Conservation (phyloP, 2,888 invertebrate species). For the Xylota sylvarum region DNA sequence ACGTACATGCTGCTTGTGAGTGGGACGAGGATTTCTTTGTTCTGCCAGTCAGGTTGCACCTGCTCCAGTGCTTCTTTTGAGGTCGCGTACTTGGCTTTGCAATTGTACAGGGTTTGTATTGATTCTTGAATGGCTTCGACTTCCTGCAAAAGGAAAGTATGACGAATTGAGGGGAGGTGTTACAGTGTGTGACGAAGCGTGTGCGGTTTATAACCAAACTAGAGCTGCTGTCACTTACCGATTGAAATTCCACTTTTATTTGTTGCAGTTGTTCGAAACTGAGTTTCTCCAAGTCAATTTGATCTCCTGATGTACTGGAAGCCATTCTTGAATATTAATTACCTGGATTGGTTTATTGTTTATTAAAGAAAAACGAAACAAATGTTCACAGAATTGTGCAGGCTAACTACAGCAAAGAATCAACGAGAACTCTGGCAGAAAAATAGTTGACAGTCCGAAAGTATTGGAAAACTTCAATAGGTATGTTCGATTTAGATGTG, state of each 20-base stretch:
- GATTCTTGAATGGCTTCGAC: slow-evolving; percentile 95
- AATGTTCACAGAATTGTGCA: slow-evolving; percentile 64
- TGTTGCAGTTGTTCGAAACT: slow-evolving; percentile 92
- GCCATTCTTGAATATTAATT: slow-evolving; percentile 78
- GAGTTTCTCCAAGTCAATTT: slow-evolving; percentile 92
- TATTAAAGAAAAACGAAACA: slow-evolving; percentile 77
- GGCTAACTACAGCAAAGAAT: slow-evolving; percentile 32
- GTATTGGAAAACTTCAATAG: slow-evolving; percentile 17
- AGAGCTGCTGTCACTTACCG: slow-evolving; percentile 86
- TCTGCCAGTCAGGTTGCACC: slow-evolving; percentile 90
- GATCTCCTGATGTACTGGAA: slow-evolving; percentile 85
- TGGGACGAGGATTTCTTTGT: slow-evolving; percentile 95
- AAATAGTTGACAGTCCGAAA: slow-evolving; percentile 47
- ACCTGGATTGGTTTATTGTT: slow-evolving; percentile 40
- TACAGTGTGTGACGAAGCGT: slow-evolving; percentile 33
- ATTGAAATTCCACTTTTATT: slow-evolving; percentile 94
- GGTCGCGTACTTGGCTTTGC: slow-evolving; percentile 95
- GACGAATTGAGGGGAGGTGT: slow-evolving; percentile 52
- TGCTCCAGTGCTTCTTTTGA: slow-evolving; percentile 94
- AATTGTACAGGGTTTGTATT: slow-evolving; percentile 94
- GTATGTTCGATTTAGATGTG: slow-evolving; percentile 46
- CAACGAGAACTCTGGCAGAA: slow-evolving; percentile 21
- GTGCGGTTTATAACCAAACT: slow-evolving; percentile 12
- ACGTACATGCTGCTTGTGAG: slow-evolving; percentile 99
- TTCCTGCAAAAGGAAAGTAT: slow-evolving; percentile 87